Conservation (phyloP, 2,888 invertebrate genomes). For the Antheraea yamamai region DNA sequence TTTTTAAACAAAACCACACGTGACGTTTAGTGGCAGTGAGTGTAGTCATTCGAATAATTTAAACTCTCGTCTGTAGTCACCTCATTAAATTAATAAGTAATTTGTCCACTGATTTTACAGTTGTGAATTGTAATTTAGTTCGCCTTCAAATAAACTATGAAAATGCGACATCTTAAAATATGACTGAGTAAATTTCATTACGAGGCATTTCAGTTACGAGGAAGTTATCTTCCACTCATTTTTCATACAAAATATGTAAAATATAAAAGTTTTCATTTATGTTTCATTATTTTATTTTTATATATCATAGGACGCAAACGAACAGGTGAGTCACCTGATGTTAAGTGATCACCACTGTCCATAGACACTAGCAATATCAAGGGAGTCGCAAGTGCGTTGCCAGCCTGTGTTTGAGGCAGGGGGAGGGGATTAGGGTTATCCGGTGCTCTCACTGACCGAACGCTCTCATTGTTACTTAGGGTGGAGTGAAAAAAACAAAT, state of each 20-base stretch:
- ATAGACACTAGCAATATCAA: no score
- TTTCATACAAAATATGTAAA: conserved; percentile 4
- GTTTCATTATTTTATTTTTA: not conserved
- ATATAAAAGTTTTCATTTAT: not conserved
- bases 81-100: conserved; percentile 57
- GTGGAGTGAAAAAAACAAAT: no score
- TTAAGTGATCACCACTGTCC: no score
- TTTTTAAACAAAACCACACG: conserved; percentile 32
- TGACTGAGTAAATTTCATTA: conserved; percentile 11
- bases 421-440: no score
- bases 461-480: not conserved
- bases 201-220: not conserved
- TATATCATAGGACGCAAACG: not conserved
- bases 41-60: conserved; percentile 41
- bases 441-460: not conserved
- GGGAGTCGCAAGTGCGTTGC: no score
- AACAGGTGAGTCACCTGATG: no score
- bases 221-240: not conserved
- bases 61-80: conserved; percentile 43
- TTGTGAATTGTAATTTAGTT: conserved; percentile 54
- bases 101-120: conserved; percentile 62
- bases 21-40: conserved; percentile 37
- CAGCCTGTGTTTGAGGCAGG: no score
- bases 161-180: conserved; percentile 55
- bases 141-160: conserved; percentile 59